phyloP scores from a whole-genome alignment of 1,140 invertebrate genomes.

The Doryteuthis pealeii region DNA sequence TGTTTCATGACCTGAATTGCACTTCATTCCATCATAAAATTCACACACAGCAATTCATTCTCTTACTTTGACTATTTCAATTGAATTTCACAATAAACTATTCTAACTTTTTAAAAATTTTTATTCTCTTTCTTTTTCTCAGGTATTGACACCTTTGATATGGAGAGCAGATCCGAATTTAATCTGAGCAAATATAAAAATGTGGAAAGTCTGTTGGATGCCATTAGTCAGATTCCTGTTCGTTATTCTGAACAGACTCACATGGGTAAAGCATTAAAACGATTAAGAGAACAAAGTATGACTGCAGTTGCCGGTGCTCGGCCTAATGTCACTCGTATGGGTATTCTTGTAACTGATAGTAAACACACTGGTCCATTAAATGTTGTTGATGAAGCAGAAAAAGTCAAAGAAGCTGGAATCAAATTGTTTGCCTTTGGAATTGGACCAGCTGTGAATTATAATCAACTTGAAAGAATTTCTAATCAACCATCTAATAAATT shows the following conservation, averaged over 20 bases:
- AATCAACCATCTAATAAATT: conserved; percentile 40
- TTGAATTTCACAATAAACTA: too few species aligned
- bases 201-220: conserved; percentile 24
- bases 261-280: conserved; percentile 39
- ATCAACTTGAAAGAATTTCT: conserved; percentile 37
- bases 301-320: conserved; percentile 40
- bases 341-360: conserved; percentile 41
- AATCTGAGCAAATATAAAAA: conserved; percentile 18
- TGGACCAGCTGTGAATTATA: conserved; percentile 35
- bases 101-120: background rate
- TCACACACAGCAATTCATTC: too few species aligned
- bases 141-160: conserved; percentile 8
- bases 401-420: conserved; percentile 20
- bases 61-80: too few species aligned
- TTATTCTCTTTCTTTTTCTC: background rate
- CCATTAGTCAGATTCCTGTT: conserved; percentile 32
- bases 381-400: conserved; percentile 19
- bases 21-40: too few species aligned
- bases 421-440: conserved; percentile 41
- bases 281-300: conserved; percentile 38
- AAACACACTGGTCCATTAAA: conserved; percentile 24
- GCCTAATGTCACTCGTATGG: conserved; percentile 34
- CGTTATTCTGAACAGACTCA: conserved; percentile 36
- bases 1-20: too few species aligned
- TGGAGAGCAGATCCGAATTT: conserved; percentile 12